Evolutionary conservation across 1,140 invertebrate genomes (phyloP).

Genomic region (Bombus polaris): DNA sequence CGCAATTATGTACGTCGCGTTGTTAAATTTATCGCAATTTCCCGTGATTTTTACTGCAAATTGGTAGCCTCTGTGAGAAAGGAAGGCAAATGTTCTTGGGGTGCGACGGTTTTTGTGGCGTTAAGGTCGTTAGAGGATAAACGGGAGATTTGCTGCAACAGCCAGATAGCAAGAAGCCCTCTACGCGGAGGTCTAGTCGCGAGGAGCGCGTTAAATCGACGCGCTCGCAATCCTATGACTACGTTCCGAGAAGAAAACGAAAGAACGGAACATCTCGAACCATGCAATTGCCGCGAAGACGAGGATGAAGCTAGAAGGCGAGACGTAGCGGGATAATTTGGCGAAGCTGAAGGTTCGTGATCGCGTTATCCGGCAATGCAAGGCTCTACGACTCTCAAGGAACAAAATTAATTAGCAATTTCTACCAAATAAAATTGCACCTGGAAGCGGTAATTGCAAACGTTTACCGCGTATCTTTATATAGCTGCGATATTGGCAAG

Average conservation of each 20-base stretch:
- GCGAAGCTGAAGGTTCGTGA: background rate
- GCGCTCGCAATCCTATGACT: constrained; percentile 26
- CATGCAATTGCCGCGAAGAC: background rate
- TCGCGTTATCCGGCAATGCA: no score
- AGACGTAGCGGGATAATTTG: background rate
- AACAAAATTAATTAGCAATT: no score
- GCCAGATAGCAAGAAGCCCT: constrained; percentile 47
- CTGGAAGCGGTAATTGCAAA: no score
- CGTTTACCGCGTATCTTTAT: constrained; percentile 51
- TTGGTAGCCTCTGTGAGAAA: constrained; percentile 36
- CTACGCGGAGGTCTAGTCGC: constrained; percentile 54
- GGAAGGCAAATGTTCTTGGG: constrained; percentile 35
- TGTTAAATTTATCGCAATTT: constrained; percentile 30
- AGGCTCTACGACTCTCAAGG: no score
- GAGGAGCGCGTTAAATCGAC: constrained; percentile 22
- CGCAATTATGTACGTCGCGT: constrained; percentile 20
- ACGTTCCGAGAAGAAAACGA: constrained; percentile 51
- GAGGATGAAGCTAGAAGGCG: background rate
- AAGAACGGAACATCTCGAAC: constrained; percentile 7
- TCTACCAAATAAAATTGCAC: no score
- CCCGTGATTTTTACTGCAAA: constrained; percentile 31
- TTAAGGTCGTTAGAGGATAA: constrained; percentile 48
- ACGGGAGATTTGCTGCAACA: constrained; percentile 38
- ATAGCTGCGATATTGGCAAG: constrained; percentile 56
- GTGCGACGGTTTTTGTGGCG: constrained; percentile 42